phyloP scores from a whole-genome alignment of 2,113 vertebrate genomes.

The Anguilla japonica region DNA sequence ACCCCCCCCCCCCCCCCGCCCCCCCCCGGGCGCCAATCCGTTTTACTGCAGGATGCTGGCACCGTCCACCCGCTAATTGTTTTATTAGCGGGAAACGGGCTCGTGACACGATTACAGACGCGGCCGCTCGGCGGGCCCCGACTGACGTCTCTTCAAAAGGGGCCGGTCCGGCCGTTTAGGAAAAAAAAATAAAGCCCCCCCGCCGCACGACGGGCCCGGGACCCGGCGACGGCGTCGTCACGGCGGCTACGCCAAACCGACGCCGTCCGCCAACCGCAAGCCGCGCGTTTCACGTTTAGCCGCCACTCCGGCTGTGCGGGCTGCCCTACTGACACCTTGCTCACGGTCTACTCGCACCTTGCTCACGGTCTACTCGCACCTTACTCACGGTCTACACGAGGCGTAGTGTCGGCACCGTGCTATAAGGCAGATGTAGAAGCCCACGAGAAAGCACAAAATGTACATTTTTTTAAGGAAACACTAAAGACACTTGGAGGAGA shows the following conservation, averaged over 20 bases:
- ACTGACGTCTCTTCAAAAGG: not conserved
- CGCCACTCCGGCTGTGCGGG: not conserved
- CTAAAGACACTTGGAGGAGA: too few species aligned
- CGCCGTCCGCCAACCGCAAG: not conserved
- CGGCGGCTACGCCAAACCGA: not conserved
- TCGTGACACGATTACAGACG: constrained; percentile 27
- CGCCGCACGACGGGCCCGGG: constrained; percentile 7
- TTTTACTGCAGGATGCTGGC: constrained; percentile 1
- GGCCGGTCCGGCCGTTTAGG: not conserved
- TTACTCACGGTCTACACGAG: too few species aligned
- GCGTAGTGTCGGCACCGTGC: too few species aligned
- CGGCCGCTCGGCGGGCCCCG: not conserved
- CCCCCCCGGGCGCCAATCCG: not conserved
- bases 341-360: not conserved
- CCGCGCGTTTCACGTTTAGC: not conserved
- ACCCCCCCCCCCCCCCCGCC: not conserved
- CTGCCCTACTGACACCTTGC: not conserved
- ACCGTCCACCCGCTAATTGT: constrained; percentile 33
- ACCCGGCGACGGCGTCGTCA: constrained; percentile 22
- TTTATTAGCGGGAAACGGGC: constrained; percentile 33
- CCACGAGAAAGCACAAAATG: too few species aligned
- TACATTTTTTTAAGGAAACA: too few species aligned
- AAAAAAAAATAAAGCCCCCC: not conserved
- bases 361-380: not conserved
- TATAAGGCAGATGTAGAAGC: too few species aligned